These are phyloP conservation scores for Charadrius vociferus DNA, from an alignment of 2,113 vertebrate species.

Conservation along the genomic window DNA sequence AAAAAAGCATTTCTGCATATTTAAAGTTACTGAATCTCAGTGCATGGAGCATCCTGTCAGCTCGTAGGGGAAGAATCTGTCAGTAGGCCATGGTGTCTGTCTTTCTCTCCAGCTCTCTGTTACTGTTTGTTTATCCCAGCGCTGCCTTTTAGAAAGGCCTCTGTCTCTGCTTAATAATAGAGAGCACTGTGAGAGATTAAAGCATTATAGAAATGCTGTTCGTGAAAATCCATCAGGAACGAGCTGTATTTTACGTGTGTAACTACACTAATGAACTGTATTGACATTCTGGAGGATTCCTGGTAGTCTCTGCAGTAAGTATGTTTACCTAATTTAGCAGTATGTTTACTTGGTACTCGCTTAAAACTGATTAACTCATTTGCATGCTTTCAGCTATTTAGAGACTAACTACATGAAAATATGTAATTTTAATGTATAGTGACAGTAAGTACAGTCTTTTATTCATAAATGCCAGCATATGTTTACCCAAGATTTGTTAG, in stretches of 20 bases:
- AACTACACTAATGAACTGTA: constrained; percentile 70
- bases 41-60: constrained; percentile 72
- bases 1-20: constrained; percentile 60
- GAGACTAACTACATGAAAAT: constrained; percentile 41
- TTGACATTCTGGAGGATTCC: constrained; percentile 64
- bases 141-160: constrained; percentile 77
- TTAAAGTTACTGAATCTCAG: constrained; percentile 71
- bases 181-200: constrained; percentile 50
- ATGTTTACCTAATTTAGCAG: constrained; percentile 71
- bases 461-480: constrained; percentile 50
- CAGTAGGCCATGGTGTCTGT: constrained; percentile 76
- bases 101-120: constrained; percentile 61
- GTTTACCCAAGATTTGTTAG: constrained; percentile 60
- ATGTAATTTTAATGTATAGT: constrained; percentile 49
- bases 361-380: constrained; percentile 67
- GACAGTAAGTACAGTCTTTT: constrained; percentile 54
- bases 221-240: constrained; percentile 52
- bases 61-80: constrained; percentile 67
- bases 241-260: constrained; percentile 48
- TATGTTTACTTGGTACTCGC: constrained; percentile 47
- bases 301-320: constrained; percentile 60
- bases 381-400: constrained; percentile 45
- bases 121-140: constrained; percentile 74
- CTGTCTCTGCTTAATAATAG: constrained; percentile 75
- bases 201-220: constrained; percentile 54